Evolutionary conservation across 1,140 invertebrate genomes (phyloP).

Genomic region (Plodia interpunctella): DNA sequence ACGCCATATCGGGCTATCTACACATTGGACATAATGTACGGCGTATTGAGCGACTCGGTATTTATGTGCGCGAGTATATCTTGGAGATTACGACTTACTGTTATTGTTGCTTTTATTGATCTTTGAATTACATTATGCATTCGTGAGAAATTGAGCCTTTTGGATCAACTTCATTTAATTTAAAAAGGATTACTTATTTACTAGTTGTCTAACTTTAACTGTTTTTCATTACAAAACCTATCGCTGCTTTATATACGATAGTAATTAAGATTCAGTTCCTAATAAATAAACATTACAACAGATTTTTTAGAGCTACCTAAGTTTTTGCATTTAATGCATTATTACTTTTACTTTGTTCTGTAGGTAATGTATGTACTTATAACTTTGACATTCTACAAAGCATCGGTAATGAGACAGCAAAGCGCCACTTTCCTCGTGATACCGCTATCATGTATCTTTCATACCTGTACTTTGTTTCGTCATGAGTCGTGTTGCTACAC

Average conservation of each 20-base stretch:
- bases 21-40: conserved; percentile 1
- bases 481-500: conserved; percentile 30
- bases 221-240: no score
- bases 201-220: no score
- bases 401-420: neutral
- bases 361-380: no score
- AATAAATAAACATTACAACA: no score
- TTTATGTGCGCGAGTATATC: neutral
- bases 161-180: no score
- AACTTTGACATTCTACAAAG: neutral
- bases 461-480: conserved; percentile 32
- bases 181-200: no score
- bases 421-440: conserved; percentile 18
- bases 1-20: conserved; percentile 4
- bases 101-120: conserved; percentile 4
- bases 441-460: conserved; percentile 17
- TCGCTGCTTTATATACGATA: no score
- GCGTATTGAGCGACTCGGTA: neutral
- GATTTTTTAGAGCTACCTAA: no score
- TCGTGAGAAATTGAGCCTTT: neutral
- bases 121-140: neutral
- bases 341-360: no score
- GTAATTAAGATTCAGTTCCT: no score
- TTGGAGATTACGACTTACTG: conserved; percentile 2
- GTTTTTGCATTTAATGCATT: no score